Evolutionary conservation across 2,888 invertebrate genomes (phyloP).

Genomic region (Oscheius sp.): DNA sequence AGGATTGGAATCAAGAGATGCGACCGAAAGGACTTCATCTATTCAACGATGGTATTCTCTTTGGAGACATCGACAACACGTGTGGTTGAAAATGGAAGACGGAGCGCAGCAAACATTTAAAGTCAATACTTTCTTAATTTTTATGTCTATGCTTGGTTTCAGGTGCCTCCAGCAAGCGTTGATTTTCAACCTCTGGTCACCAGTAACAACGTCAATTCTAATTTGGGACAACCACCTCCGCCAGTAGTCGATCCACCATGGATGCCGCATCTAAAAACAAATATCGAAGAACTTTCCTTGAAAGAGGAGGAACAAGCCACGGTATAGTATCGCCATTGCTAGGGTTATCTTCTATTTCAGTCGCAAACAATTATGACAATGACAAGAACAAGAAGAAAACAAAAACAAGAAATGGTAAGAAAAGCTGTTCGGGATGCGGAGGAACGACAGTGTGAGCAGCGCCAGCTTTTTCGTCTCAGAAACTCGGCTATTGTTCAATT

Average conservation of each 20-base stretch:
- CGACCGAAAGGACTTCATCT: slow-evolving; percentile 85
- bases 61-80: slow-evolving; percentile 96
- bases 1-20: slow-evolving; percentile 86
- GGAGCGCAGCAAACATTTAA: slow-evolving; percentile 94
- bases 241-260: slow-evolving; percentile 88
- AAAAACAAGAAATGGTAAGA: slow-evolving; percentile 96
- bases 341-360: slow-evolving; percentile 37
- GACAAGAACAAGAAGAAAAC: slow-evolving; percentile 97
- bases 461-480: slow-evolving; percentile 82
- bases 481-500: slow-evolving; percentile 93
- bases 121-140: slow-evolving; percentile 75
- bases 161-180: slow-evolving; percentile 94
- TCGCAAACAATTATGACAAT: slow-evolving; percentile 84
- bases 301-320: slow-evolving; percentile 86
- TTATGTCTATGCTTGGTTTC: neutral
- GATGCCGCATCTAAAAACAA: slow-evolving; percentile 96
- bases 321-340: slow-evolving; percentile 56
- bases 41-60: slow-evolving; percentile 86
- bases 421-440: slow-evolving; percentile 93
- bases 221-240: slow-evolving; percentile 83
- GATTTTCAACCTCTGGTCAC: slow-evolving; percentile 81
- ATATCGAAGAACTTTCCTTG: slow-evolving; percentile 97
- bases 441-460: slow-evolving; percentile 80
- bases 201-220: slow-evolving; percentile 28
- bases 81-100: slow-evolving; percentile 99